Conservation (phyloP, 2,888 invertebrate genomes). For the Gymnocheta viridis region DNA sequence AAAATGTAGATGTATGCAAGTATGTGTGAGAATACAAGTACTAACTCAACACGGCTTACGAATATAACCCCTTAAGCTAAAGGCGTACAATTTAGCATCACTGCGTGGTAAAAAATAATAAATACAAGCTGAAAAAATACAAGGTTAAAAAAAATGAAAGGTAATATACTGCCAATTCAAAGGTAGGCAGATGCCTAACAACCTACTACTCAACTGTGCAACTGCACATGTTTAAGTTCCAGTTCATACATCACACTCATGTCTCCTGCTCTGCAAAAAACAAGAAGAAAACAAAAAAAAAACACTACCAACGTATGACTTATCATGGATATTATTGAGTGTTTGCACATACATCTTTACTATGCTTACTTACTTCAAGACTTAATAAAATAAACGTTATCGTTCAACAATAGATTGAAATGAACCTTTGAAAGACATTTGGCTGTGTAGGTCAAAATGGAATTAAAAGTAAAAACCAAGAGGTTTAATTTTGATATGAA, state of each 20-base stretch:
- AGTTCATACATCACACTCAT: not conserved
- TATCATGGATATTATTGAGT: conserved; percentile 8
- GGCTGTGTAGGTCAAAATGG: not conserved
- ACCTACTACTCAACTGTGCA: not conserved
- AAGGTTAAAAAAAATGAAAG: conserved; percentile 34
- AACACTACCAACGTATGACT: not conserved
- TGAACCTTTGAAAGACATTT: conserved; percentile 36
- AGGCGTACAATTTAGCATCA: conserved; percentile 60
- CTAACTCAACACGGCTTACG: conserved; percentile 46
- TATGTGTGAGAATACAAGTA: not conserved
- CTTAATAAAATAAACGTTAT: conserved; percentile 47
- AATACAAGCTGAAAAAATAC: not conserved
- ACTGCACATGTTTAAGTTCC: not conserved
- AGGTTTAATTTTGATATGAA: too few species aligned
- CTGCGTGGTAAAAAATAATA: conserved; percentile 27
- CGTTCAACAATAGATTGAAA: conserved; percentile 51
- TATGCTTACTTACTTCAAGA: conserved; percentile 36
- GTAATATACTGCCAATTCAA: conserved; percentile 61
- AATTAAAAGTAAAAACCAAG: not conserved
- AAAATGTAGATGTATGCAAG: not conserved
- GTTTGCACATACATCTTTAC: conserved; percentile 6
- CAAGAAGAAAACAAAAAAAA: too few species aligned
- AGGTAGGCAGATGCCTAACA: conserved; percentile 48
- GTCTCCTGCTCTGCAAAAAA: not conserved
- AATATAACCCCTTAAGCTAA: conserved; percentile 54